Evolutionary conservation across 2,113 vertebrate genomes (phyloP).

Genomic region (human (Homo sapiens)): DNA sequence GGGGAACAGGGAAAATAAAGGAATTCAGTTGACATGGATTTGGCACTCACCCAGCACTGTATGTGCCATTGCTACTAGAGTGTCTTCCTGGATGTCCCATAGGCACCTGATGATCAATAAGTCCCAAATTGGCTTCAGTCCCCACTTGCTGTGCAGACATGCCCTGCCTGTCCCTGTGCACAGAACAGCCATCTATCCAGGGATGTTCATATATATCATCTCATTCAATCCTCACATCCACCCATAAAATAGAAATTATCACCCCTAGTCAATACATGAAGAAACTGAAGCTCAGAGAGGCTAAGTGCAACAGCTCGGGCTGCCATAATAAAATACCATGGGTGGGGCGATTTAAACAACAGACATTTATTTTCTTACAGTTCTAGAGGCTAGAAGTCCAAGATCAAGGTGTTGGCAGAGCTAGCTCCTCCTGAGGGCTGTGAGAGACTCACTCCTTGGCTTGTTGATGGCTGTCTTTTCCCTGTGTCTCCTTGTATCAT

Average conservation of each 20-base stretch:
- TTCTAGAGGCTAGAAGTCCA: neutral
- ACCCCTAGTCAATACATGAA: neutral
- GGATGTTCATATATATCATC: neutral
- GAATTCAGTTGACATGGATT: neutral
- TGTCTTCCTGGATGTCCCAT: neutral
- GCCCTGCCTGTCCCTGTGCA: neutral
- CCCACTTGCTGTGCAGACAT: fast-evolving
- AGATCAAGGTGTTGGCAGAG: neutral
- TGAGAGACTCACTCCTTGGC: neutral
- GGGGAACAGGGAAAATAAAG: neutral
- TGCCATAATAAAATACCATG: neutral
- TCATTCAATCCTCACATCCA: neutral
- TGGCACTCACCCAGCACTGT: neutral
- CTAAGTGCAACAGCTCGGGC: neutral
- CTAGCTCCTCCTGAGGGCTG: neutral
- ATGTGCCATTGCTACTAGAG: neutral
- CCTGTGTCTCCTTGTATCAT: neutral
- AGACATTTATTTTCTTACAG: neutral
- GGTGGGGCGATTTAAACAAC: neutral
- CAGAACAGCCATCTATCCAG: neutral
- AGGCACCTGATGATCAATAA: neutral
- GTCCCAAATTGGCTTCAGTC: neutral
- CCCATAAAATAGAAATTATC: neutral
- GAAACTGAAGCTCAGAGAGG: neutral
- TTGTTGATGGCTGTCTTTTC: neutral